Conservation (phyloP, 30 jellyfish, hydroid and myxozoan species). For the Cassiopea xamachana region DNA sequence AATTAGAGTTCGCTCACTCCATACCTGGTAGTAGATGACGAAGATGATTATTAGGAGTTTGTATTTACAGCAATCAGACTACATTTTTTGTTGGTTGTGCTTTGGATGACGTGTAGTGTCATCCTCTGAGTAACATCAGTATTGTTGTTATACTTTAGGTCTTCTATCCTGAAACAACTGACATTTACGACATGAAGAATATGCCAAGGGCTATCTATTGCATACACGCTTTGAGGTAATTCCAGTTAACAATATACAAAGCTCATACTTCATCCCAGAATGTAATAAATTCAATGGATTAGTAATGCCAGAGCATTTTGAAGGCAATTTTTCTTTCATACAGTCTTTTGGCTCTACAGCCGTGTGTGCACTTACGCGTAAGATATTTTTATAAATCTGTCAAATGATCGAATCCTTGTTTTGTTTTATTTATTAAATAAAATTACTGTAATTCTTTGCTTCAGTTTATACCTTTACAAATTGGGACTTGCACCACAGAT, state of each 20-base stretch:
- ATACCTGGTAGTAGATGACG: no score
- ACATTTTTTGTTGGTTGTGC: no score
- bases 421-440: no score
- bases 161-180: slow-evolving; percentile 98
- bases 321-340: no score
- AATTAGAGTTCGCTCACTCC: no score
- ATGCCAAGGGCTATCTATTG: slow-evolving; percentile 99
- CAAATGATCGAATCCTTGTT: background rate
- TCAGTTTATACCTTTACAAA: slow-evolving; percentile 89
- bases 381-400: background rate
- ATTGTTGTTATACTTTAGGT: slow-evolving; percentile 59
- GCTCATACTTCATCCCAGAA: no score
- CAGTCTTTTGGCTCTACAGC: no score
- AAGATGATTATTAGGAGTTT: no score
- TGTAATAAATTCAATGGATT: no score
- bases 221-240: slow-evolving; percentile 98
- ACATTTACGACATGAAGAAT: slow-evolving; percentile 97
- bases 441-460: background rate
- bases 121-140: background rate
- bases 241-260: background rate
- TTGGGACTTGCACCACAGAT: slow-evolving; percentile 98
- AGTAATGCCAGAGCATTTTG: no score
- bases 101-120: background rate
- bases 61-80: no score
- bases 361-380: background rate